These are phyloP conservation scores for Thamnaconus septentrionalis DNA, from an alignment of 2,113 vertebrate species.

Conservation along the genomic window DNA sequence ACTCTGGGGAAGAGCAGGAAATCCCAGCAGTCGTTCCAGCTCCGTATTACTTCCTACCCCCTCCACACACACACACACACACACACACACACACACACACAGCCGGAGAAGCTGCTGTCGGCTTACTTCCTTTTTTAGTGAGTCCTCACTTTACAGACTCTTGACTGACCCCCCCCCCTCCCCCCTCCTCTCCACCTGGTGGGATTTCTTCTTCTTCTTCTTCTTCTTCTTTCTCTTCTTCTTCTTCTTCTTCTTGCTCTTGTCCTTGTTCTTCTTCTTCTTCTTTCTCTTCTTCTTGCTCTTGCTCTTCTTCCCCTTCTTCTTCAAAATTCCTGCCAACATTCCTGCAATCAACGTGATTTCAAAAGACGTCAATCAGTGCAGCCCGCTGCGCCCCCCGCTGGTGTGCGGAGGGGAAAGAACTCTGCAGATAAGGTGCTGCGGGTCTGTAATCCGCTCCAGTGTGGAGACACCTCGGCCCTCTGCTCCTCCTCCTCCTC, in stretches of 20 bases:
- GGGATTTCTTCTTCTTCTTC: too few relatives aligned
- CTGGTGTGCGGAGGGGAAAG: too few relatives aligned
- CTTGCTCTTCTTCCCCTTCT: neutral
- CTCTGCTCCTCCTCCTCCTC: too few relatives aligned
- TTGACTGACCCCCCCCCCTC: neutral
- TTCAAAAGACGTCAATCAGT: slow-evolving; percentile 63
- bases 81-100: too few relatives aligned
- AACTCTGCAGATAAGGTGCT: too few relatives aligned
- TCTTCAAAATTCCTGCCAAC: slow-evolving; percentile 37
- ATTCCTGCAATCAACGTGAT: slow-evolving; percentile 69
- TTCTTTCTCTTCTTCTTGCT: too few relatives aligned
- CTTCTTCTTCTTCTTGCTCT: too few relatives aligned
- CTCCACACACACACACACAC: too few relatives aligned
- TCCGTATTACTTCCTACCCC: slow-evolving; percentile 78
- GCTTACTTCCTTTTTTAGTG: slow-evolving; percentile 2
- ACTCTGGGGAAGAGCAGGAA: slow-evolving; percentile 66
- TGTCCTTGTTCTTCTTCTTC: too few relatives aligned
- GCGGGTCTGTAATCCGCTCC: too few relatives aligned
- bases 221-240: too few relatives aligned
- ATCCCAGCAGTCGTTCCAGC: slow-evolving; percentile 74
- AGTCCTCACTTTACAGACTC: slow-evolving; percentile 35
- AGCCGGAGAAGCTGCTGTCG: too few relatives aligned
- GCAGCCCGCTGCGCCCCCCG: neutral
- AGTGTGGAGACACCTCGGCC: neutral
- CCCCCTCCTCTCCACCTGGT: slow-evolving; percentile 1